Base-by-base conservation (phyloP, 2,888 invertebrate species). In the Autographa pulchrina region DNA sequence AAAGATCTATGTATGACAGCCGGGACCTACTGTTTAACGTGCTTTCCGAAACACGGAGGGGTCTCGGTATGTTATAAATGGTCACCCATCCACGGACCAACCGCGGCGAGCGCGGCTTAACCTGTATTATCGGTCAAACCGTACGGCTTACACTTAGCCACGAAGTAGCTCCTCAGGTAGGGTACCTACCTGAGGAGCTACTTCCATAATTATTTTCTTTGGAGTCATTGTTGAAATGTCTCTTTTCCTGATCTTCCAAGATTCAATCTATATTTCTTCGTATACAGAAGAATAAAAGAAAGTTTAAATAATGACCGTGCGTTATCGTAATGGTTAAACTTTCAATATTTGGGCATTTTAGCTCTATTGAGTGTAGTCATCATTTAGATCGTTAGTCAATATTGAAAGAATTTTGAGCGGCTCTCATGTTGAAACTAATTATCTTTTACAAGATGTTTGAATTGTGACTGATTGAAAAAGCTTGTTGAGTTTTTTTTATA, bases 211-310 rank as follows among this genome's bases (percentile, higher is more conserved):
- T 3, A 25, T 25, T 25, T 25, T 25, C 25, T 25, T 25, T 41
- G 2, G 41, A 11, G 6, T 1, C 6, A 48, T 5, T 48, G n/a
- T 48, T 16, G n/a, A 48, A 5, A n/a, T 48, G 48, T n/a, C 48
- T 48, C 14, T 6, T 35, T 35, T 35, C 8, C 8, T 35, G 7
- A 35, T 35, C 11, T 38, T 38, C 11, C 38, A 38, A 11, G 11
- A 38, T 48, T 48, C 48, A 48, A 48, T 48, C 16, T 16, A 43
- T 16, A 48, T 48, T 48, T 48, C n/a, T n/a, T 56, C 13, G 11
- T 56, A 20, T 13, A n/a, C 56, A 64, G 35, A 56, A 64, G 38
- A 38, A 38, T 64, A 64, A 56, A 64, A 66, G 66, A 60, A 66
- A 66, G 60, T 60, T 60, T 35, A 20, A 66, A 38, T 60, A 35